Evolutionary conservation across 2,113 vertebrate genomes (phyloP).

Genomic region (Paraplagusia blochii): DNA sequence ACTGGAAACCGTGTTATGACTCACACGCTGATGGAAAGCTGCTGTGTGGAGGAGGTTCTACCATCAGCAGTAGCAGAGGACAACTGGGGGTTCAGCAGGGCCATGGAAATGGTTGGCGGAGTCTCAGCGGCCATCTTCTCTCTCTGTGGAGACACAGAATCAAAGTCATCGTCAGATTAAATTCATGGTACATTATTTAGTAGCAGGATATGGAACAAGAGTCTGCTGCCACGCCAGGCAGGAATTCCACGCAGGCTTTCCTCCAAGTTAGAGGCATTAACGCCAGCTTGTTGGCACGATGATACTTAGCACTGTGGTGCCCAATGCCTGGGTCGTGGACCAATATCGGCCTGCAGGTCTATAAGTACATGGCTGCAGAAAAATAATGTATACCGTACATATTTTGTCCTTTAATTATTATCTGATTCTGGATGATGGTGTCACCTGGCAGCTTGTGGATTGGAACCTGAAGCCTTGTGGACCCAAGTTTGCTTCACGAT

Average conservation of each 20-base stretch:
- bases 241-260: not conserved
- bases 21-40: conserved; percentile 82
- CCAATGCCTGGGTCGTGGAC: no score
- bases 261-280: no score
- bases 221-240: not conserved
- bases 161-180: conserved; percentile 12
- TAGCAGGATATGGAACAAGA: conserved; percentile 1
- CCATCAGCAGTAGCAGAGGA: conserved; percentile 61
- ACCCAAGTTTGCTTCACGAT: no score
- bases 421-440: no score
- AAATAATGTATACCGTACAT: no score
- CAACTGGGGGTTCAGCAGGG: conserved; percentile 72
- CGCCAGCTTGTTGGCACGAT: not conserved
- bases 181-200: not conserved
- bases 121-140: conserved; percentile 69
- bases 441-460: no score
- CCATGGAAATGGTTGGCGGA: conserved; percentile 73
- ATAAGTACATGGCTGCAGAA: no score
- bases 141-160: conserved; percentile 43
- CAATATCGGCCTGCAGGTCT: no score
- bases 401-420: no score
- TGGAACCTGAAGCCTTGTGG: no score
- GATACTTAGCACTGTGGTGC: no score
- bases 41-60: conserved; percentile 74
- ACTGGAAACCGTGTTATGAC: conserved; percentile 55